Evolutionary conservation across 2,888 invertebrate species (phyloP).

Genomic region (Cheilosia vulpina): DNA sequence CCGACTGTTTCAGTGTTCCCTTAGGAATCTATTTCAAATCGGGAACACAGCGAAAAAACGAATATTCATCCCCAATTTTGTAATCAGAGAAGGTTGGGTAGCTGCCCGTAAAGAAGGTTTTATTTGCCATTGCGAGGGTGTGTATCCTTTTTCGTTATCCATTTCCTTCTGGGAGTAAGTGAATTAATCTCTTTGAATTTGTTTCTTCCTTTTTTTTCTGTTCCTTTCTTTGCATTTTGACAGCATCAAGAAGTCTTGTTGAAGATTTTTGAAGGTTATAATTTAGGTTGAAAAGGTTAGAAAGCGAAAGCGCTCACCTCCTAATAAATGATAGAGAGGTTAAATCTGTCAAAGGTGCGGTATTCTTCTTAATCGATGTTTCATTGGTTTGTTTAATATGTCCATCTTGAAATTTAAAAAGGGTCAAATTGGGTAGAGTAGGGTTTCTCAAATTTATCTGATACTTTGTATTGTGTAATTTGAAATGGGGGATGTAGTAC

Average conservation of each 20-base stretch:
- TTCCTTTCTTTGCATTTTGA: not conserved
- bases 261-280: not conserved
- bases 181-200: not conserved
- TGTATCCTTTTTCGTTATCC: not conserved
- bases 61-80: not conserved
- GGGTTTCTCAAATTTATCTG: not conserved
- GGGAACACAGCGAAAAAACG: not conserved
- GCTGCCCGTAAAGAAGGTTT: not conserved
- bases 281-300: not conserved
- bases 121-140: not conserved
- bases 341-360: not conserved
- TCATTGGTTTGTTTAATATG: not conserved
- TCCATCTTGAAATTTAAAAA: not conserved
- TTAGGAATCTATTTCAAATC: not conserved
- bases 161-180: not conserved
- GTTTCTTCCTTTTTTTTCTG: not conserved
- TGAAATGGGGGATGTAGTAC: not conserved
- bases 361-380: not conserved
- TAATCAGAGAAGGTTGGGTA: not conserved
- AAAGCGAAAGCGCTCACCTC: not conserved
- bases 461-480: not conserved
- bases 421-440: not conserved
- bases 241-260: not conserved
- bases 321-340: not conserved
- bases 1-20: not conserved